phyloP scores from a whole-genome alignment of 2,113 vertebrate genomes.

The Thryonomys swinderianus region DNA sequence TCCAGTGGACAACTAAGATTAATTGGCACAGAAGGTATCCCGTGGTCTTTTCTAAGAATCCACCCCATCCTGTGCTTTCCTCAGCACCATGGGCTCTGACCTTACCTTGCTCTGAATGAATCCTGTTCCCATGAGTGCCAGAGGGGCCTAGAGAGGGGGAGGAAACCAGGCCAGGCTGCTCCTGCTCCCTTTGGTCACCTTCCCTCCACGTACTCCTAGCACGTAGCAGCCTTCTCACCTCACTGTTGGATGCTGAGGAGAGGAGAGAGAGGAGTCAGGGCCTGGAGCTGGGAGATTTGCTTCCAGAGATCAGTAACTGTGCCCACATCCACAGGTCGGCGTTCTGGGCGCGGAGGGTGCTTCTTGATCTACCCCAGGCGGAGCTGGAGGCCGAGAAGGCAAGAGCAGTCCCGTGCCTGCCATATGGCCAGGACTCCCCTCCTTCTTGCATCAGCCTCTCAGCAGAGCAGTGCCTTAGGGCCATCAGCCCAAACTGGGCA shows the following conservation, averaged over 20 bases:
- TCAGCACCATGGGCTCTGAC: background rate
- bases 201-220: background rate
- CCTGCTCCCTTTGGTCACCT: background rate
- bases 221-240: background rate
- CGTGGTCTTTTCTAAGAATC: background rate
- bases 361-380: background rate
- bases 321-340: background rate
- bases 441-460: background rate
- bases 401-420: background rate
- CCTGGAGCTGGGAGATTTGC: background rate
- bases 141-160: background rate
- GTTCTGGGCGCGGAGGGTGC: background rate
- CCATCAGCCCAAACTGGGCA: background rate
- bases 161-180: background rate
- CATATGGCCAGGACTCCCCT: background rate
- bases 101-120: background rate
- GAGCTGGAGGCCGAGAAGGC: background rate
- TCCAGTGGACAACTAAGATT: too few relatives aligned
- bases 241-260: background rate
- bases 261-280: background rate
- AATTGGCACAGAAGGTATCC: background rate
- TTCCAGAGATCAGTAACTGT: background rate
- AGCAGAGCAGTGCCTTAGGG: background rate
- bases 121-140: background rate
- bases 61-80: background rate